Base-by-base conservation (phyloP, 2,113 vertebrate genomes). In the Apteryx owenii region DNA sequence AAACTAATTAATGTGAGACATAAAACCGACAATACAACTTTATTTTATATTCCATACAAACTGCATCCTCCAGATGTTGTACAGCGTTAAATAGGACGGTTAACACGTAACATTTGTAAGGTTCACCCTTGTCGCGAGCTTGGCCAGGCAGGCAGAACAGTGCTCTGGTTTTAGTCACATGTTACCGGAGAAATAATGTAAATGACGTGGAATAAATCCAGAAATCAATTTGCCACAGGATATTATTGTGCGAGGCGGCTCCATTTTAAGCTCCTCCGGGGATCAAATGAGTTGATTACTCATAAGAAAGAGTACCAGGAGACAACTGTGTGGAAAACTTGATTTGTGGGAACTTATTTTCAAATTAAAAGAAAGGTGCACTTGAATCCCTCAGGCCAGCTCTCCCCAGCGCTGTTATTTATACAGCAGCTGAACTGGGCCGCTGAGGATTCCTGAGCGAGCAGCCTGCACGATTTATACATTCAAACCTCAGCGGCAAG, bases 11-110 rank as follows among this genome's bases (percentile, higher is more conserved):
- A 54, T 1, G 22, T 0, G 17, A 93, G 81, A 58, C 77, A 17
- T 4, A 58, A 82, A 86, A 36, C 66, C 9, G 2, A 46, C 72
- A 60, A 36, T 12, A 80, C 26, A 40, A 2, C 33, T 97, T 95
- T 95, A 95, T 95, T 95, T 77, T 53, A 36, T 65, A 68, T 76
- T 95, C 72, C 85, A 94, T 87, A 90, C 66, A 92, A 88, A 93
- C 5, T 1, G 25, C 18, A 26, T 88, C 78, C 83, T 66, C 36
- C 71, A 56, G 66, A 12, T 1, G 12, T 42, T 40, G 76, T 66
- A 65, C 78, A 88, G 91, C 29, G 85, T 88, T 73, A 29, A 73
- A 53, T 0, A n/a, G 82, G 17, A 50, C 40, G 50, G 76, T 44
- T 40, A 54, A 53, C 36, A 44, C 62, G 21, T 7, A 7, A 21